Evolutionary conservation across 2,888 invertebrate genomes (phyloP).

Genomic region (Philopedon plagiatum): DNA sequence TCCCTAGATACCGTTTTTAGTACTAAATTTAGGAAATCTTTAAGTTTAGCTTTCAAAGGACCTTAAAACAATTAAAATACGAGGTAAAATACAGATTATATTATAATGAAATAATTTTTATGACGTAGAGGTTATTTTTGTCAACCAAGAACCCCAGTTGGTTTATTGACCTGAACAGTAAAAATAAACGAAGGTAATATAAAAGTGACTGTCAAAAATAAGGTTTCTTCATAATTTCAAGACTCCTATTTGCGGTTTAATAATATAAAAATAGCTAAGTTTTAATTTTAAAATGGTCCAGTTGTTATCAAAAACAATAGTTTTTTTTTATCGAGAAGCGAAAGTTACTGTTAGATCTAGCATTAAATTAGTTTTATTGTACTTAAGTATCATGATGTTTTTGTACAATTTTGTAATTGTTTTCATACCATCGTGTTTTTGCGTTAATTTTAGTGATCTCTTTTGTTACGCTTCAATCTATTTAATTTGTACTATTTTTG

Average conservation of each 20-base stretch:
- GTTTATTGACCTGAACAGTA: neutral
- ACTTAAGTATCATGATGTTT: constrained; percentile 1
- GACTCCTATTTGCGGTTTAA: constrained; percentile 31
- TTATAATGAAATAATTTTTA: too few relatives aligned
- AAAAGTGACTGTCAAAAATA: constrained; percentile 1
- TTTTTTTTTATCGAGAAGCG: neutral
- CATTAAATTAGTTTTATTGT: constrained; percentile 5
- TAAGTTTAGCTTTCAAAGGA: too few relatives aligned
- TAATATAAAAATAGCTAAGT: constrained; percentile 12
- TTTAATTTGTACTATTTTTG: constrained; percentile 17
- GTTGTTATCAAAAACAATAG: constrained; percentile 12
- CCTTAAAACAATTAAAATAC: too few relatives aligned
- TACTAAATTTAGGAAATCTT: too few relatives aligned
- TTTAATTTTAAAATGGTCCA: constrained; percentile 25
- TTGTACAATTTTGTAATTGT: constrained; percentile 4
- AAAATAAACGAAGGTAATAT: neutral
- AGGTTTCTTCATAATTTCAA: constrained; percentile 8
- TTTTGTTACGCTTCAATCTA: constrained; percentile 26
- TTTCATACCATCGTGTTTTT: neutral
- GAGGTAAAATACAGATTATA: too few relatives aligned
- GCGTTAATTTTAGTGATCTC: constrained; percentile 26
- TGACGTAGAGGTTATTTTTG: too few relatives aligned
- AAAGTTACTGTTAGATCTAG: constrained; percentile 1
- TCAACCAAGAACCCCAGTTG: neutral
- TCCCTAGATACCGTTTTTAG: too few relatives aligned